These are phyloP conservation scores for Amblyjoppa proteus DNA, from an alignment of 2,888 invertebrate genomes.

Conservation along the genomic window DNA sequence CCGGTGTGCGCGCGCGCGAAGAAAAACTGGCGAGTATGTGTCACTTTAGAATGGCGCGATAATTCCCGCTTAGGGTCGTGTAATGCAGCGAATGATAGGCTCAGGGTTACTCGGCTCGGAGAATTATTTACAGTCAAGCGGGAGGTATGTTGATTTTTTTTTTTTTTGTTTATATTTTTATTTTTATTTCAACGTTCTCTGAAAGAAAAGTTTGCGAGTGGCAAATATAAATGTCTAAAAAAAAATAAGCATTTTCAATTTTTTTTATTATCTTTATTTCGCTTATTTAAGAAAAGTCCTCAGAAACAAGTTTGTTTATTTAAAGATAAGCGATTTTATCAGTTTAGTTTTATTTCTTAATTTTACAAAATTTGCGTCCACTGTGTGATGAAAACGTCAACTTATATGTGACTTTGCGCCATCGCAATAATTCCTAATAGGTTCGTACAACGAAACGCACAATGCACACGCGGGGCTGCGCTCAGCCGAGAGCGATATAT, in stretches of 20 bases:
- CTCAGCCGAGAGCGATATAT: conserved; percentile 14
- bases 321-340: background rate
- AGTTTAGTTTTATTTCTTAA: background rate
- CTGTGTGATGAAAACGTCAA: background rate
- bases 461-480: conserved; percentile 5
- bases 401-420: conserved; percentile 43
- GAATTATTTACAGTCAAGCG: background rate
- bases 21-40: conserved; percentile 19
- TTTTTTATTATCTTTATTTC: background rate
- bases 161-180: background rate
- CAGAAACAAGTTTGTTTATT: too few species aligned
- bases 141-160: background rate
- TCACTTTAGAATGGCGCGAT: conserved; percentile 48
- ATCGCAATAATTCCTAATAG: conserved; percentile 45
- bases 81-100: background rate
- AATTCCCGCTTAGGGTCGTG: conserved; percentile 13
- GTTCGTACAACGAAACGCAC: conserved; percentile 1
- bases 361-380: background rate
- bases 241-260: background rate
- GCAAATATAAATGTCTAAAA: background rate
- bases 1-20: background rate
- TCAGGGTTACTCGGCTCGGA: conserved; percentile 8
- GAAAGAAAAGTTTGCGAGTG: background rate
- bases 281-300: background rate
- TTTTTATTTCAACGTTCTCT: background rate